Conservation (phyloP, 2,888 invertebrate species). For the Crossocerus cetratus region DNA sequence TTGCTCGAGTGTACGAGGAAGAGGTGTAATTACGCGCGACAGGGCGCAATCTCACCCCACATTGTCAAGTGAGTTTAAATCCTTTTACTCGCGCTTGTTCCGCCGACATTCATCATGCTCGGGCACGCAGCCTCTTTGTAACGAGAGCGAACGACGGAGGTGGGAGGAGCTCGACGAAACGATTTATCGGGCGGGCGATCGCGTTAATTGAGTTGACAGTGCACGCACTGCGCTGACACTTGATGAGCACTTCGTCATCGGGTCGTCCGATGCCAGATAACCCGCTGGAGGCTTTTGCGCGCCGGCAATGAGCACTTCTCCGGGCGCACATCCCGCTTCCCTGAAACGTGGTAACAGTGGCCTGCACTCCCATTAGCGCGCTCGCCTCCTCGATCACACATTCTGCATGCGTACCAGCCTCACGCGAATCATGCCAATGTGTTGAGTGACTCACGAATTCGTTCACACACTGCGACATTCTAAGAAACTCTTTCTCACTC, state of each 20-base stretch:
- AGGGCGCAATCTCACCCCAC: too few relatives aligned
- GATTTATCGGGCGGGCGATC: constrained; percentile 47
- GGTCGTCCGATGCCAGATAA: constrained; percentile 59
- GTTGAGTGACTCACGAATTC: too few relatives aligned
- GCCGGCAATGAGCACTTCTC: constrained; percentile 11
- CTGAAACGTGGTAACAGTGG: constrained; percentile 18
- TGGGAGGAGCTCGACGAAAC: constrained; percentile 12
- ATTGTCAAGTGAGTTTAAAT: not conserved
- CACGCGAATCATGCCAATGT: too few relatives aligned
- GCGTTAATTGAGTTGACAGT: constrained; percentile 65
- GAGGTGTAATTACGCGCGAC: too few relatives aligned
- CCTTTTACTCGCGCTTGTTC: not conserved
- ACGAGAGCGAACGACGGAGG: constrained; percentile 5
- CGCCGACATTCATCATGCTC: not conserved
- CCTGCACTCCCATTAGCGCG: constrained; percentile 13
- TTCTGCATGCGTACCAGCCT: too few relatives aligned
- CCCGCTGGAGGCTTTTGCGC: constrained; percentile 32
- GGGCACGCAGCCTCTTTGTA: not conserved
- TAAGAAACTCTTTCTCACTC: too few relatives aligned
- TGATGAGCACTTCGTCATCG: constrained; percentile 34
- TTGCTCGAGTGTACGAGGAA: too few relatives aligned
- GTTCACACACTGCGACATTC: too few relatives aligned
- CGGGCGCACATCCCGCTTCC: constrained; percentile 15
- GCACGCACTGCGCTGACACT: constrained; percentile 42
- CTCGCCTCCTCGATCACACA: not conserved